A percentile compares a stretch with the other conserved stretches of the same genome.
Evolutionary conservation across 2,113 vertebrate species (phyloP).

Genomic region (Nothoprocta perdicaria): DNA sequence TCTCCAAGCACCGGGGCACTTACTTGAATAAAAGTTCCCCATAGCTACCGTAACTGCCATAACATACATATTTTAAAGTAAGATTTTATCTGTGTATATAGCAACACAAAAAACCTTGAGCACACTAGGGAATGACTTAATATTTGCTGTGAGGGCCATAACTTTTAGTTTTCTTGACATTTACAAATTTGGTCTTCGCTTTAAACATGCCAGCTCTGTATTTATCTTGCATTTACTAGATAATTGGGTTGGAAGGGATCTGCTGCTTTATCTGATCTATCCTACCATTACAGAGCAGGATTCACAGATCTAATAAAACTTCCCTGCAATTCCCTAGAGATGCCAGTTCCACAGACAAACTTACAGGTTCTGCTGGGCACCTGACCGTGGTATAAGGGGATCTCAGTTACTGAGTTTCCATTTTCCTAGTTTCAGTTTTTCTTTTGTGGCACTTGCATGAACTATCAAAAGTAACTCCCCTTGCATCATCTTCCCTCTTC

Average conservation of each 20-base stretch:
- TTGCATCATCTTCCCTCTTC: fast-evolving
- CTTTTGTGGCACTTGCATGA: fast-evolving
- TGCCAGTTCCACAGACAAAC: neutral
- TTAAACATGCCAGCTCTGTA: neutral
- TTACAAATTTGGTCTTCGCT: neutral
- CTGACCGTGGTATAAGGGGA: neutral
- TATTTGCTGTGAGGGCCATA: neutral
- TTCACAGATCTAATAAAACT: neutral
- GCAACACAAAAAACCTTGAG: neutral
- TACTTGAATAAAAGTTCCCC: neutral
- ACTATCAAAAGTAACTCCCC: neutral
- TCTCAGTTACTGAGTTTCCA: neutral
- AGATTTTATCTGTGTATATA: neutral
- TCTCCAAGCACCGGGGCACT: neutral
- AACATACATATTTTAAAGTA: conserved; percentile 9
- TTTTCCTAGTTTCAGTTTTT: neutral
- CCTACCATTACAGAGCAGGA: neutral
- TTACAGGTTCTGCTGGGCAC: neutral
- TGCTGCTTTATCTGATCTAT: neutral
- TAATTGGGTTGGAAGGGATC: neutral
- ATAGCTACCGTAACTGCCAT: neutral
- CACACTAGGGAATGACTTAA: neutral
- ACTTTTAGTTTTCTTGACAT: neutral
- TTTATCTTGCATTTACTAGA: neutral
- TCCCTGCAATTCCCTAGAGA: neutral